Evolutionary conservation across 30 jellyfish, hydroid and myxozoan species (phyloP), one percentile per base, ranked within the genome.

Genomic region (Turritopsis dohrnii): DNA sequence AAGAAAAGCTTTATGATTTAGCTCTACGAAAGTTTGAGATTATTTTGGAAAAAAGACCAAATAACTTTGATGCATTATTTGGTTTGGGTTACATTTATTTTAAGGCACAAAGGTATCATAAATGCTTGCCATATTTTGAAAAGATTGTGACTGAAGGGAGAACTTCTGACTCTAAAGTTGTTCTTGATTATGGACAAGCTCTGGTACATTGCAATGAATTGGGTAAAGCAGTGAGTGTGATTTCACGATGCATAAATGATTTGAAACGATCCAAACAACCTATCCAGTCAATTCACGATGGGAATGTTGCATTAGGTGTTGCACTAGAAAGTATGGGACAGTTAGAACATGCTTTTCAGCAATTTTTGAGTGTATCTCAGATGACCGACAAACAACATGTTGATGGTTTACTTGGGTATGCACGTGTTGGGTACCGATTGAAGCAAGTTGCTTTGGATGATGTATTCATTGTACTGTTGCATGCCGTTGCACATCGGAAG

Each of bases 361-460:
- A 41, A 29, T 80, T 23, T 53, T 65, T 80, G 53, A 52, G 82
- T 16, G 87, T 80, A 17, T 30, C 87, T 18, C 87, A 80, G 8
- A 80, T 80, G 87, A 80, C 87, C 3, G 87, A 80, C 25, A 80
- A 80, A 26, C 87, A 80, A 53, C 79, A 80, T 65, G 9, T 80
- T 27, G 87, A 80, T 52, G 87, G 54, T n/a, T 80, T 80, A 52
- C 22, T 80, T 21, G 87, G 87, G 19, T 80, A 80, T 65, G 87
- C 87, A 28, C 54, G 87, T 41, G 87, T 80, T 8, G 87, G 87
- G 27, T 80, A 53, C 21, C 20, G 27, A 80, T 53, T 80, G 82
- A 52, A 52, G 20, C 87, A 52, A 13, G 85, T 77, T 16, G 26
- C 87, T 52, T 26, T 80, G 79, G 87, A 80, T 21, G 87, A 80